Evolutionary conservation across 2,888 invertebrate species (phyloP).

Genomic region (Metacarcinus magister): DNA sequence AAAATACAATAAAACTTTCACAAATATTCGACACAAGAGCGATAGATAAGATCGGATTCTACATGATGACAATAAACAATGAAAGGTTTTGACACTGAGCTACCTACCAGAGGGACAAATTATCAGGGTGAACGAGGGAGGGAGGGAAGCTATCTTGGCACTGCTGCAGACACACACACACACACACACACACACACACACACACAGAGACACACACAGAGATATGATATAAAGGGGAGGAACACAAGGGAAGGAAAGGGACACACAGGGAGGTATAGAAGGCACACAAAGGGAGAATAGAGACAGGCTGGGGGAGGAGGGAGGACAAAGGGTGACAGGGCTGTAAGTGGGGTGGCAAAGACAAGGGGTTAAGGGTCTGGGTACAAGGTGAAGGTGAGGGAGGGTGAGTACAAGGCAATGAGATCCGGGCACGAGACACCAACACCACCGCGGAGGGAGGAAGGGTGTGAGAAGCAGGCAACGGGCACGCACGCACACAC

Average conservation of each 20-base stretch:
- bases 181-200: too few species aligned
- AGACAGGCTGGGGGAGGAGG: too few species aligned
- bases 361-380: background rate
- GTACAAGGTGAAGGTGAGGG: background rate
- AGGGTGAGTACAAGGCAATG: background rate
- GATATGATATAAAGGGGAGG: too few species aligned
- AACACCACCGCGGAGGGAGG: background rate
- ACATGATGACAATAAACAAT: too few species aligned
- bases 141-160: background rate
- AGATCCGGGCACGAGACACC: conserved; percentile 28
- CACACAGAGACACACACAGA: too few species aligned
- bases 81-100: too few species aligned
- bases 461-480: background rate
- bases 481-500: background rate
- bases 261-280: background rate
- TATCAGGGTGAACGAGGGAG: background rate
- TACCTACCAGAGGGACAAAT: background rate
- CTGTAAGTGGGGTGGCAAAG: background rate
- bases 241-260: background rate
- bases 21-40: too few species aligned
- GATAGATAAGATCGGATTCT: too few species aligned
- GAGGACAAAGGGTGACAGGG: conserved; percentile 12
- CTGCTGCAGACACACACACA: background rate
- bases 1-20: too few species aligned
- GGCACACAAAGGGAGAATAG: background rate